A percentile compares a stretch with the other conserved stretches of the same genome.
These are phyloP conservation scores for Pitta sordida DNA, from an alignment of 2,113 vertebrate genomes.

Conservation along the genomic window DNA sequence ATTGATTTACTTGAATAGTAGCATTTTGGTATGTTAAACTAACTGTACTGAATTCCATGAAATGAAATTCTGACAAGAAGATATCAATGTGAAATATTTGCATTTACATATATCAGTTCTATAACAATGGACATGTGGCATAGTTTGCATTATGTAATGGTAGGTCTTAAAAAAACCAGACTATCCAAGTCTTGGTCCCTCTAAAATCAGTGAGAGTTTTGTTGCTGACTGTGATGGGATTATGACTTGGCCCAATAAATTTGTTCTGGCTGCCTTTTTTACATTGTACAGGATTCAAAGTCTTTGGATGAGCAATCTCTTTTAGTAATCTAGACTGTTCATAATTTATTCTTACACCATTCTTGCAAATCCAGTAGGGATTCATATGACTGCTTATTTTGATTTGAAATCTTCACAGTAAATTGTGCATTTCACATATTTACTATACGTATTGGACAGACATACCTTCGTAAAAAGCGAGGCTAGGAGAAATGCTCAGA, in stretches of 20 bases:
- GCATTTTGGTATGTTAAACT: neutral
- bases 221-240: neutral
- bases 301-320: neutral
- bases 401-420: neutral
- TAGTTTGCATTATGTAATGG: neutral
- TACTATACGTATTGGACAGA: neutral
- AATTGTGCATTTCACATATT: neutral
- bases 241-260: neutral
- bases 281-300: neutral
- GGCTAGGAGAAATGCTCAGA: neutral
- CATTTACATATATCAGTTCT: neutral
- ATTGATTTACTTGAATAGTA: neutral
- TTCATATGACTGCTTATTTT: neutral
- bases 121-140: neutral
- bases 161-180: neutral
- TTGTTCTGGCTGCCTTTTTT: neutral
- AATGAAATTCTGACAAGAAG: neutral
- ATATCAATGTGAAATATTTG: neutral
- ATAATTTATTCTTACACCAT: neutral
- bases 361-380: neutral
- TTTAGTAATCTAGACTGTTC: neutral
- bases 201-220: conserved; percentile 2
- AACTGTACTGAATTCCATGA: neutral
- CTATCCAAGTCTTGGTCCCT: neutral
- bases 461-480: neutral